Evolutionary conservation across 2,888 invertebrate genomes (phyloP).

Genomic region (Trachelus tabidus): DNA sequence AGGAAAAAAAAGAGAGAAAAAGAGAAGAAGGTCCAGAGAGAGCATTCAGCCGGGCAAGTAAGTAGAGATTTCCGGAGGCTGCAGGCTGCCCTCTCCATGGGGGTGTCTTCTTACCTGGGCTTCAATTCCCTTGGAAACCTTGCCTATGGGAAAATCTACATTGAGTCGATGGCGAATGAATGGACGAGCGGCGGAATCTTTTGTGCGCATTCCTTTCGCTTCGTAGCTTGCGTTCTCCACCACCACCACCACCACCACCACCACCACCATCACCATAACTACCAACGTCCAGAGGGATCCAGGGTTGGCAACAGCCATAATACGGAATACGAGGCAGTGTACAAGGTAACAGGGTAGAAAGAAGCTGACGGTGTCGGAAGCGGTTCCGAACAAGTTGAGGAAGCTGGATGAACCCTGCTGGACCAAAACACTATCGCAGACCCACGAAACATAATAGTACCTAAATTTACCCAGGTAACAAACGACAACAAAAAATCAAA

Average conservation of each 20-base stretch:
- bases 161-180: constrained; percentile 55
- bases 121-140: constrained; percentile 17
- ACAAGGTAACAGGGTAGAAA: background rate
- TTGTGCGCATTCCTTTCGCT: constrained; percentile 59
- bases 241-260: background rate
- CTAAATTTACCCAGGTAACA: too few species aligned
- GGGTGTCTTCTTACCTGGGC: constrained; percentile 59
- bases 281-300: background rate
- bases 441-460: too few species aligned
- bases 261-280: background rate
- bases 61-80: constrained; percentile 63
- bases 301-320: background rate
- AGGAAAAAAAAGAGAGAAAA: background rate
- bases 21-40: constrained; percentile 30
- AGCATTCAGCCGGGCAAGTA: constrained; percentile 60
- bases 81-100: constrained; percentile 50
- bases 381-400: background rate
- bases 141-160: constrained; percentile 59
- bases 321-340: background rate
- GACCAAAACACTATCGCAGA: background rate
- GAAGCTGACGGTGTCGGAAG: background rate
- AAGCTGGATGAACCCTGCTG: background rate
- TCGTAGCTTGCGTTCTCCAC: constrained; percentile 21
- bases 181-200: constrained; percentile 56
- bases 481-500: too few species aligned